Evolutionary conservation across 2,888 invertebrate genomes (phyloP), one percentile per base, ranked within the genome.

Genomic region (Labia minor): DNA sequence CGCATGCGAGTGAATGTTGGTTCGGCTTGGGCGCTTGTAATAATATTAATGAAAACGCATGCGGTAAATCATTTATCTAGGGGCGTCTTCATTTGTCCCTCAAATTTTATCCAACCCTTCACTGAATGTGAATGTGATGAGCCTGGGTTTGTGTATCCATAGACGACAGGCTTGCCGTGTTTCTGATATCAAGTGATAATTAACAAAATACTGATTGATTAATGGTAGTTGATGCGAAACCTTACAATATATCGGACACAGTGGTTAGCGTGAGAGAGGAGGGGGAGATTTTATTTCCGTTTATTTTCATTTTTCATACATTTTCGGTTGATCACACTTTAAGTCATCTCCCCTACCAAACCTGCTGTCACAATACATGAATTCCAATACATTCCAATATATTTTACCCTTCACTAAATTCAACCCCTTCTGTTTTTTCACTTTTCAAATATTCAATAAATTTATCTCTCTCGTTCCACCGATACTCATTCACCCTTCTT

Each of bases 1-100:
- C 49, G 49, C 49, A 49, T 49, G 49, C 49, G 49, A 49, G 49
- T 49, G 49, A 49, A 49, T 49, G 49, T n/a, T 16, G n/a, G 49
- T 49, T 49, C 49, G 49, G 14, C 49, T 49, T 14, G n/a, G 49
- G 49, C 14, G 49, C 49, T 8, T 49, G 49, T 49, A 49, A 49
- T 49, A 49, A 49, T 49, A 49, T 49, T 49, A 49, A 49, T 49
- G 49, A 49, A 49, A 49, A 49, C 49, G 49, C 49, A 49, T 49
- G 49, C 49, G 49, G 49, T 49, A 16, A 49, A 49, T 49, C 49
- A 49, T 49, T 49, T 49, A 49, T 49, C 49, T 49, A 49, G 49
- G 49, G 49, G 49, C 49, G 49, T 49, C 49, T 49, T 49, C 49
- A 49, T 49, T 49, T 16, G 49, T 49, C 49, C 49, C 49, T 49